These are phyloP conservation scores for Leptopilina drosophilae DNA, from an alignment of 2,888 invertebrate species.

Conservation along the genomic window DNA sequence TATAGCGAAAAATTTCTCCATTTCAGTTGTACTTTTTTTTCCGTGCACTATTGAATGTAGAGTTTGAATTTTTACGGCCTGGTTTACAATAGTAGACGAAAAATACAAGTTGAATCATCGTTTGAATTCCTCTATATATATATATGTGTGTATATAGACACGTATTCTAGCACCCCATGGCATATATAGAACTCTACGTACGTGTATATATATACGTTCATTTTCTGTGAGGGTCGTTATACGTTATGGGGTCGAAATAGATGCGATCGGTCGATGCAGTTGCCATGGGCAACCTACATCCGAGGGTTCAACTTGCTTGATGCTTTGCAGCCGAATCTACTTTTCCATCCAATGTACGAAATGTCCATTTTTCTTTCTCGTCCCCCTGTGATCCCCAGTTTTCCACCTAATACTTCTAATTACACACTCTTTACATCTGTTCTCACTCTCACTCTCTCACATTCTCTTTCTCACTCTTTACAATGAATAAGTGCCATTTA, in stretches of 20 bases:
- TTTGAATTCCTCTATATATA: too few species aligned
- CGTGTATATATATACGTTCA: background rate
- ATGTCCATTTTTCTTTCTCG: constrained; percentile 24
- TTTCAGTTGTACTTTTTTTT: too few species aligned
- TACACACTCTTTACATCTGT: background rate
- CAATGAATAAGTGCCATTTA: background rate
- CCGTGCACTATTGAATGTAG: too few species aligned
- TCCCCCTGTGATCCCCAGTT: background rate
- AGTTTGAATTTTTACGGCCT: too few species aligned
- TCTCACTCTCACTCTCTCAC: too few species aligned
- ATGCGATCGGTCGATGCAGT: constrained; percentile 48
- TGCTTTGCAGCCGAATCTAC: constrained; percentile 32
- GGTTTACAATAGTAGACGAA: background rate
- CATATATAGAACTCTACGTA: constrained; percentile 1
- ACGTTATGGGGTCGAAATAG: constrained; percentile 50
- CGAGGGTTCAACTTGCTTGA: constrained; percentile 48
- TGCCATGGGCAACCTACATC: constrained; percentile 53
- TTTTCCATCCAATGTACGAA: background rate
- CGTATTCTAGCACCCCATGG: constrained; percentile 31
- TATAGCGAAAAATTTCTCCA: too few species aligned
- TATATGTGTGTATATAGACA: too few species aligned
- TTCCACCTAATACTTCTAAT: constrained; percentile 4
- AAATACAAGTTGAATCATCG: constrained; percentile 23
- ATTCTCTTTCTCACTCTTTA: background rate
- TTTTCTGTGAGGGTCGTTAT: constrained; percentile 48